Evolutionary conservation across 2,888 invertebrate genomes (phyloP).

Genomic region (Pseudeuparius sepicola): DNA sequence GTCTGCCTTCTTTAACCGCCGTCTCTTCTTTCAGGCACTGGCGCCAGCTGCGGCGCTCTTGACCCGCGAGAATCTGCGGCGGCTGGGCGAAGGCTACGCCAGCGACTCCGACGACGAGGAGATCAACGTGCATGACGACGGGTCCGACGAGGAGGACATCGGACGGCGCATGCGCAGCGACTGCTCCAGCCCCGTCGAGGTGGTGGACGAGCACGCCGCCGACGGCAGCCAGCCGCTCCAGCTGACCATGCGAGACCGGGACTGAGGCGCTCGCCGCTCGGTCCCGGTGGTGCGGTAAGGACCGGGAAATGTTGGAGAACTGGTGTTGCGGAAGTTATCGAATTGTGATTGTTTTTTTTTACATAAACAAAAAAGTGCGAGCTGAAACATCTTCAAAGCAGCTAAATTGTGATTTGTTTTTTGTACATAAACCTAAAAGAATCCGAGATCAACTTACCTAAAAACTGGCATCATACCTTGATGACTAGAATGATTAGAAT

Average conservation of each 20-base stretch:
- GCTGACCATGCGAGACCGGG: conserved; percentile 63
- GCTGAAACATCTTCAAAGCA: no score
- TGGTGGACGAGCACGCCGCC: conserved; percentile 34
- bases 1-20: no score
- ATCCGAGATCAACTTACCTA: no score
- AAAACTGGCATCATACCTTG: no score
- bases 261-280: conserved; percentile 27
- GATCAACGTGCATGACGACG: conserved; percentile 79
- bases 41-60: conserved; percentile 50
- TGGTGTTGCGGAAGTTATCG: conserved; percentile 6
- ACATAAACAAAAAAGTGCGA: conserved; percentile 18
- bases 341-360: background rate
- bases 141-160: conserved; percentile 57
- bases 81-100: no score
- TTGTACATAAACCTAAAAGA: no score
- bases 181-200: conserved; percentile 43
- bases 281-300: conserved; percentile 14
- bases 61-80: conserved; percentile 48
- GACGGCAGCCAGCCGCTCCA: conserved; percentile 49
- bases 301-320: conserved; percentile 13
- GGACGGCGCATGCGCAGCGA: no score
- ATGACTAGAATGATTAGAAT: no score
- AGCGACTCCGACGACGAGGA: conserved; percentile 67
- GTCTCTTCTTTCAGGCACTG: no score
- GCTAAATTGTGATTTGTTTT: no score